Conservation (phyloP, 2,797 vertebrate species). For the Poliocrania exsul region DNA sequence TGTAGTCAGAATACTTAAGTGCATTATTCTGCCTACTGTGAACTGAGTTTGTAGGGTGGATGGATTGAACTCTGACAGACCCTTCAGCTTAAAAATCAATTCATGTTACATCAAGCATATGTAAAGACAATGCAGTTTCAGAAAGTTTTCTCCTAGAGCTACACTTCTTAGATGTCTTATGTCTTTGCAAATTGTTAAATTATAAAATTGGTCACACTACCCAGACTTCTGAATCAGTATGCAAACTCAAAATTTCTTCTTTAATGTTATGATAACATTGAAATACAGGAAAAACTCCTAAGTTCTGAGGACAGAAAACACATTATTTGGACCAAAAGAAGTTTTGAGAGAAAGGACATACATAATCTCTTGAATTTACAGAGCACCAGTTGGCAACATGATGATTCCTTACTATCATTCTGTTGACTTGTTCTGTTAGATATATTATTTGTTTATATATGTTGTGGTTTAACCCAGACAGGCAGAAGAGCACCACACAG, state of each 20-base stretch:
- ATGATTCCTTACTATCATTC: not conserved
- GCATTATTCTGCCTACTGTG: not conserved
- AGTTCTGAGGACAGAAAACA: not conserved
- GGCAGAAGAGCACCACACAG: not conserved
- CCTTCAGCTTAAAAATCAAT: not conserved
- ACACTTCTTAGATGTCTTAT: not conserved
- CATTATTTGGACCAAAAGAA: not conserved
- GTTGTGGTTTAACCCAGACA: not conserved
- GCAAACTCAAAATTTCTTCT: not conserved
- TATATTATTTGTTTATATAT: not conserved
- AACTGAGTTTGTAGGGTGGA: not conserved
- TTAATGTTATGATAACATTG: not conserved
- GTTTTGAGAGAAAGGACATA: not conserved
- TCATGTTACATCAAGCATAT: accelerated
- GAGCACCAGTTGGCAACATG: not conserved
- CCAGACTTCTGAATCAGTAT: not conserved
- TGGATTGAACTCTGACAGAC: not conserved
- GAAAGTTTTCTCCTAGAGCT: not conserved
- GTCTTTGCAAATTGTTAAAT: not conserved
- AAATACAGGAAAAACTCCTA: not conserved
- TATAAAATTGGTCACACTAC: not conserved
- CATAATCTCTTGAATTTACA: not conserved
- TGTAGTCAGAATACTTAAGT: not conserved
- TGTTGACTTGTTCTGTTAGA: not conserved
- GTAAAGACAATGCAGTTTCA: not conserved